Conservation (phyloP, 2,888 invertebrate genomes). For the Dryomyza anilis region DNA sequence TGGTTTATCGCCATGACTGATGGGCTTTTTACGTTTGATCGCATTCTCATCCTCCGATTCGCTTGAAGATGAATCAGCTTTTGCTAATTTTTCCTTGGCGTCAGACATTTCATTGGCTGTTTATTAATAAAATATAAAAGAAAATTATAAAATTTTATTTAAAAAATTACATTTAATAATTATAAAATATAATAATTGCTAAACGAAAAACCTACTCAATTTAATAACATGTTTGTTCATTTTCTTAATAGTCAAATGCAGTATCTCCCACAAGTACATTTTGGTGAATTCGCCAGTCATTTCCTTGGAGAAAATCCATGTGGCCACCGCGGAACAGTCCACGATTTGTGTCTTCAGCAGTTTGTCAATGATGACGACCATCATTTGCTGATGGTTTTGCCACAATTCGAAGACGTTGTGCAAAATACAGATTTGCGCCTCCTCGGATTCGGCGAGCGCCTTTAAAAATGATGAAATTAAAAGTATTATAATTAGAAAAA, state of each 20-base stretch:
- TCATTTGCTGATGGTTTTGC: constrained; percentile 96
- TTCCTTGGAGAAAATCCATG: constrained; percentile 96
- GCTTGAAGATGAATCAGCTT: constrained; percentile 80
- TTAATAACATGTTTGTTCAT: constrained; percentile 95
- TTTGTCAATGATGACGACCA: constrained; percentile 95
- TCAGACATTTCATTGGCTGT: constrained; percentile 79
- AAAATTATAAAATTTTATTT: not conserved
- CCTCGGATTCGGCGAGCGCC: constrained; percentile 90
- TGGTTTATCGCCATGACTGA: constrained; percentile 65
- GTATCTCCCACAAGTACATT: constrained; percentile 94
- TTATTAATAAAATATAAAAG: constrained; percentile 21
- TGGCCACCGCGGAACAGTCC: constrained; percentile 95
- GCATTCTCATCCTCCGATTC: constrained; percentile 80
- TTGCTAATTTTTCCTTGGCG: constrained; percentile 83
- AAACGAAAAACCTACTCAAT: constrained; percentile 64
- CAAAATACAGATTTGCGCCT: constrained; percentile 92
- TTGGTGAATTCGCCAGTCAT: constrained; percentile 92
- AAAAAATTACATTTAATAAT: not conserved
- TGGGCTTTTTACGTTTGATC: constrained; percentile 61
- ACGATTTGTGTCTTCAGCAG: constrained; percentile 96
- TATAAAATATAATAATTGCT: not conserved
- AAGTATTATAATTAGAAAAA: not conserved
- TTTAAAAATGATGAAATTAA: constrained; percentile 50
- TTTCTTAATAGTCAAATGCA: constrained; percentile 93
- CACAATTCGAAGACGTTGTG: constrained; percentile 94